Conservation (phyloP, 2,113 vertebrate genomes). For the Perognathus longimembris region DNA sequence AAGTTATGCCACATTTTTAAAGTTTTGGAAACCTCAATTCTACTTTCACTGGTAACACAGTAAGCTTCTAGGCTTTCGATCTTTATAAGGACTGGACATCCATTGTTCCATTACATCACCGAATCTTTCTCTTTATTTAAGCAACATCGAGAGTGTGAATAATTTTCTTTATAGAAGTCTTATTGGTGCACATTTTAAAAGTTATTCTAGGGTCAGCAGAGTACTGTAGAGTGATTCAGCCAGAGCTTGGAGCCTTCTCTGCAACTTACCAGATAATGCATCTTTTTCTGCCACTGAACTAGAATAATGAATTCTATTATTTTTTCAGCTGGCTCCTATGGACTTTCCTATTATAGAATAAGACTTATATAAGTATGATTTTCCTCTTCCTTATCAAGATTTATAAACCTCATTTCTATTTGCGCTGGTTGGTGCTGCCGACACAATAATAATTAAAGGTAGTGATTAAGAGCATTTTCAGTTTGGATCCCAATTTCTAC, state of each 20-base stretch:
- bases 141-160: not conserved
- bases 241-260: conserved; percentile 3
- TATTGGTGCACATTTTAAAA: not conserved
- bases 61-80: not conserved
- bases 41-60: not conserved
- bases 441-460: conserved; percentile 41
- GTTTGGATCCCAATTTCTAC: conserved; percentile 31
- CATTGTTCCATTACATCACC: not conserved
- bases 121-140: conserved; percentile 10
- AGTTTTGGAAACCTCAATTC: not conserved
- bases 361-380: conserved; percentile 29
- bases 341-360: conserved; percentile 54
- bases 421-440: not conserved
- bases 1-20: not conserved
- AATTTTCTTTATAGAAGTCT: not conserved
- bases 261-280: not conserved
- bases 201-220: not conserved
- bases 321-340: conserved; percentile 42
- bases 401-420: conserved; percentile 15
- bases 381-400: conserved; percentile 48
- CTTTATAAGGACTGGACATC: conserved; percentile 2
- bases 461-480: conserved; percentile 48
- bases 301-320: conserved; percentile 40
- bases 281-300: conserved; percentile 21
- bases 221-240: not conserved